Percentiles rank a stretch among this genome's conserved stretches.
Conservation (phyloP, 2,888 invertebrate genomes). For the Epinotia bilunana region DNA sequence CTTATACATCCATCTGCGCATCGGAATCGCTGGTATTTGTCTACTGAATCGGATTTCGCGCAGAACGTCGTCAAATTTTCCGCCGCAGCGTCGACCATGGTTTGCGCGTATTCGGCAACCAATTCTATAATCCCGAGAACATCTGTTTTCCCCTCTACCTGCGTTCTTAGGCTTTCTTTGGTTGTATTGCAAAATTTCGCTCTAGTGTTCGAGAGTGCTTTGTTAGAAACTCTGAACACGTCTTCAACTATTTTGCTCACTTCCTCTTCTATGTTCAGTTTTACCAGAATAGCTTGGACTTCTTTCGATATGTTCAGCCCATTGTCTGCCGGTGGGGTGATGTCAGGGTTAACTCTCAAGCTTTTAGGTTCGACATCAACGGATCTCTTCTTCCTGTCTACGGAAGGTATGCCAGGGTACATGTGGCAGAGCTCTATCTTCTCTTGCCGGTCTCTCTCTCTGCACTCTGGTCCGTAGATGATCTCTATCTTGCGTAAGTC, state of each 20-base stretch:
- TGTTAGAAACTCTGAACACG: constrained; percentile 57
- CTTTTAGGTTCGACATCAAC: constrained; percentile 50
- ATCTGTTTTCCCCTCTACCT: constrained; percentile 48
- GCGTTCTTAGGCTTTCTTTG: constrained; percentile 41
- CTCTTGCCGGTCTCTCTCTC: constrained; percentile 64
- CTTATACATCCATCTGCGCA: constrained; percentile 48
- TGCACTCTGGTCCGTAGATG: constrained; percentile 70
- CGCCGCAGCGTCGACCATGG: constrained; percentile 56
- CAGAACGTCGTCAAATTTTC: constrained; percentile 65
- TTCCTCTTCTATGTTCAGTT: constrained; percentile 61
- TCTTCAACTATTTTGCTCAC: constrained; percentile 60
- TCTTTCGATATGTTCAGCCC: constrained; percentile 36
- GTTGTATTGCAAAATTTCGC: constrained; percentile 62
- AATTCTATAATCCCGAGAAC: constrained; percentile 58
- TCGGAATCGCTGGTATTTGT: constrained; percentile 54
- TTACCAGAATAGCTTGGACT: constrained; percentile 48
- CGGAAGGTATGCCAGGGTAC: constrained; percentile 64
- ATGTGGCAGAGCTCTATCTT: constrained; percentile 71
- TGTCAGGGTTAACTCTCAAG: constrained; percentile 69
- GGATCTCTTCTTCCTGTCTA: constrained; percentile 54
- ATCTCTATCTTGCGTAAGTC: constrained; percentile 70
- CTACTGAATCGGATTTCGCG: constrained; percentile 52
- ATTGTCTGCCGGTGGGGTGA: constrained; percentile 61
- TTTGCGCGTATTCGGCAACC: constrained; percentile 56
- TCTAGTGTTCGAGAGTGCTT: constrained; percentile 62